Evolutionary conservation across 1,140 invertebrate genomes (phyloP).

Genomic region (Drosophila pallidifrons): DNA sequence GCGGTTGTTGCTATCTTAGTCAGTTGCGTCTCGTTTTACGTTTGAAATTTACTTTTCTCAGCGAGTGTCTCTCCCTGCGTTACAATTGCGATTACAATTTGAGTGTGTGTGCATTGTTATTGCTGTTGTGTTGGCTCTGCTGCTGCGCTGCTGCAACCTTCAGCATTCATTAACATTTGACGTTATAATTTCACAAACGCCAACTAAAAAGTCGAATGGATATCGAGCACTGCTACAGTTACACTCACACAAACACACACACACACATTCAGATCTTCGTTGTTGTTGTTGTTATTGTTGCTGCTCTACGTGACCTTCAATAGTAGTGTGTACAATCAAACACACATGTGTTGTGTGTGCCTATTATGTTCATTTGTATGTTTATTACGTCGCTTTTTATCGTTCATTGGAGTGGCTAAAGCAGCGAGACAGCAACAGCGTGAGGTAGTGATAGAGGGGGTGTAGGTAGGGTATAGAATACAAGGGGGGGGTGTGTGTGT

Average conservation of each 20-base stretch:
- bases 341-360: conserved; percentile 28
- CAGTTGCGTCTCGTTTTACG: conserved; percentile 35
- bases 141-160: conserved; percentile 63
- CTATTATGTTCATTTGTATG: conserved; percentile 53
- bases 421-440: conserved; percentile 13
- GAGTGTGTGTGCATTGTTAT: conserved; percentile 51
- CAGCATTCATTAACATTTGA: conserved; percentile 82
- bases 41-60: conserved; percentile 58
- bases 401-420: conserved; percentile 64
- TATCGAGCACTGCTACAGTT: conserved; percentile 55
- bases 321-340: conserved; percentile 56
- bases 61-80: conserved; percentile 48
- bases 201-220: conserved; percentile 61
- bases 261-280: conserved; percentile 3
- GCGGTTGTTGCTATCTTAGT: conserved; percentile 18
- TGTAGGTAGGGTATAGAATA: not conserved
- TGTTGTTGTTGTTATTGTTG: conserved; percentile 53
- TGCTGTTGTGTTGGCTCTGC: conserved; percentile 53
- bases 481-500: conserved; percentile 17
- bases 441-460: conserved; percentile 9
- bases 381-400: conserved; percentile 76
- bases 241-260: conserved; percentile 7
- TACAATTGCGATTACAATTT: conserved; percentile 52
- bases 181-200: conserved; percentile 79
- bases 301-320: conserved; percentile 77